phyloP scores from a whole-genome alignment of 2,797 vertebrate genomes.

The Danio albolineatus region DNA sequence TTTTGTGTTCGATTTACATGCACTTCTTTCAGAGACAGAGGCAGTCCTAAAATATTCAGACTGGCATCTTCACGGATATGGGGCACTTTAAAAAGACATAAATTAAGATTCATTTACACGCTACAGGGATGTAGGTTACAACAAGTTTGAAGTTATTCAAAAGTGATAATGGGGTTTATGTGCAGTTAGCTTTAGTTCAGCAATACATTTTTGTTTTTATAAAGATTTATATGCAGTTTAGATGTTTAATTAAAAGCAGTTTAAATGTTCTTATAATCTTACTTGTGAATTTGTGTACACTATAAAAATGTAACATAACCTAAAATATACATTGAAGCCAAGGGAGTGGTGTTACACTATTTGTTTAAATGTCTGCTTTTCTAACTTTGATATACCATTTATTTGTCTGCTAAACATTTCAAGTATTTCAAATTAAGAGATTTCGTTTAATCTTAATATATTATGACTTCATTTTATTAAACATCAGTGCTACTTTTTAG shows the following conservation, averaged over 20 bases:
- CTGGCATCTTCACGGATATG: conserved; percentile 1
- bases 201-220: neutral
- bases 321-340: neutral
- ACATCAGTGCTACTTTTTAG: neutral
- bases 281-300: neutral
- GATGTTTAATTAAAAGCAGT: neutral
- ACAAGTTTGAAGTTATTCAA: neutral
- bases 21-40: conserved; percentile 1
- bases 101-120: conserved; percentile 6
- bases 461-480: neutral
- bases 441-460: neutral
- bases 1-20: conserved; percentile 22
- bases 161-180: neutral
- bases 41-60: conserved; percentile 2
- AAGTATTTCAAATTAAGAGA: neutral
- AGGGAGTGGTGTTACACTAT: neutral
- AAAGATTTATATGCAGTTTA: neutral
- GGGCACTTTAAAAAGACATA: neutral
- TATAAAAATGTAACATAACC: neutral
- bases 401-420: neutral
- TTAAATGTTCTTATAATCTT: neutral
- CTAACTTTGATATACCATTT: neutral
- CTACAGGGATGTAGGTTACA: neutral
- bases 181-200: neutral
- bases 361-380: neutral